Conservation (phyloP, 2,797 vertebrate genomes). For the Glyptemys insculpta region DNA sequence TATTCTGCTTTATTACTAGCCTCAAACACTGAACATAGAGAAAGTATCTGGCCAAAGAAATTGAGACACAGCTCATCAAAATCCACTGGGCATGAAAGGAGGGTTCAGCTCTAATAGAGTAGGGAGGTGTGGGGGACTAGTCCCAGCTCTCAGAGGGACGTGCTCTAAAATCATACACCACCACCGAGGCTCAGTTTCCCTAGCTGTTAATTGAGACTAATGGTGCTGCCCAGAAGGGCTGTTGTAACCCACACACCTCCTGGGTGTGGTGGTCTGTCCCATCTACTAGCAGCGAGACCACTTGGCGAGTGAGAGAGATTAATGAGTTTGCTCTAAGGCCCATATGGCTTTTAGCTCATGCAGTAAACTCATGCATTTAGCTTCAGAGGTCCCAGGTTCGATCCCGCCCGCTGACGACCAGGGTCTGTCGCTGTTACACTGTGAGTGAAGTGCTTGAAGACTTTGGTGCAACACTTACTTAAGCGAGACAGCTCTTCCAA, state of each 20-base stretch:
- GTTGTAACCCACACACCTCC: too few species aligned
- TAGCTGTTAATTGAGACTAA: not conserved
- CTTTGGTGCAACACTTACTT: not conserved
- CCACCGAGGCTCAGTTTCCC: not conserved
- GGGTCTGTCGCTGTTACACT: too few species aligned
- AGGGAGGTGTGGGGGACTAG: not conserved
- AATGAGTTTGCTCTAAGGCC: too few species aligned
- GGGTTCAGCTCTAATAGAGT: not conserved
- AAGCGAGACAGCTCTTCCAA: not conserved
- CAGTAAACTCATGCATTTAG: too few species aligned
- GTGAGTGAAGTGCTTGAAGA: not conserved
- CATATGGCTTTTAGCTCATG: too few species aligned
- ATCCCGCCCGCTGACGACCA: too few species aligned
- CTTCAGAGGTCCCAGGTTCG: too few species aligned
- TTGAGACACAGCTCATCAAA: not conserved
- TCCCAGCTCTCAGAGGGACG: not conserved
- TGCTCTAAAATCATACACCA: not conserved
- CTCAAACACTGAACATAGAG: not conserved
- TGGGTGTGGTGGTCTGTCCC: too few species aligned
- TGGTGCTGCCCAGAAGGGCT: not conserved
- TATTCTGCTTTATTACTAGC: not conserved
- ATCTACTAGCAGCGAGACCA: too few species aligned
- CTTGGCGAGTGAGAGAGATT: too few species aligned
- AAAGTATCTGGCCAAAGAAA: not conserved
- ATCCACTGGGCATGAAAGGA: not conserved